Evolutionary conservation across 2,888 invertebrate genomes (phyloP), one percentile per base, ranked within the genome.

Genomic region (Epistrophe eligans): DNA sequence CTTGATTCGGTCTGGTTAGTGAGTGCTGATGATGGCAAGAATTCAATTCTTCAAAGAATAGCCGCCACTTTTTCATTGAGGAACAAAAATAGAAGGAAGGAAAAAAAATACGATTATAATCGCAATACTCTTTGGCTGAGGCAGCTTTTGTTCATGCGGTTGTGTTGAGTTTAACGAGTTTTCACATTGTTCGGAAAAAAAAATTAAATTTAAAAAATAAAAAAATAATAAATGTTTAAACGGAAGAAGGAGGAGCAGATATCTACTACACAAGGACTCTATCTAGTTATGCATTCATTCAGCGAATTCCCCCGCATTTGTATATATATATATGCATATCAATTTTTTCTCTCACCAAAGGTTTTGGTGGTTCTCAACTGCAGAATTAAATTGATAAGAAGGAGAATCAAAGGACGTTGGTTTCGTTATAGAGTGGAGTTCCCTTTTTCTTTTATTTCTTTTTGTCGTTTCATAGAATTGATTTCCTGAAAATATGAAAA

Each of bases 131-230:
- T 71, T 71, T 76, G 79, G 55, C 28, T 71, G 66, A 58, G 58
- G 64, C 55, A 58, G 58, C 66, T 79, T 67, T 73, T 81, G 81
- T 77, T 38, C 66, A 15, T 55, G 45, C 40, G 57, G 48, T 77
- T 77, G 77, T 81, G 72, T 52, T 17, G 43, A 81, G 55, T 85
- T 81, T 77, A 85, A 85, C 84, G 73, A 85, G 84, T 81, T 85
- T 77, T 77, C 79, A 79, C 73, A 79, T 77, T 79, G 82, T 77
- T 79, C 67, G 38, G 66, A 76, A 71, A 76, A 76, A 71, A 76
- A 58, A 48, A 28, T 19, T 32, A 19, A 48, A 62, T 35, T 71
- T 50, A 24, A 60, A 58, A 52, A 28, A 64, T 40, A 76, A 79
- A 64, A n/a, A 10, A 28, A 50, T 48, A 38, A 52, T 15, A 60